phyloP scores from a whole-genome alignment of 2,797 vertebrate species.

The Catamblyrhynchus diadema region DNA sequence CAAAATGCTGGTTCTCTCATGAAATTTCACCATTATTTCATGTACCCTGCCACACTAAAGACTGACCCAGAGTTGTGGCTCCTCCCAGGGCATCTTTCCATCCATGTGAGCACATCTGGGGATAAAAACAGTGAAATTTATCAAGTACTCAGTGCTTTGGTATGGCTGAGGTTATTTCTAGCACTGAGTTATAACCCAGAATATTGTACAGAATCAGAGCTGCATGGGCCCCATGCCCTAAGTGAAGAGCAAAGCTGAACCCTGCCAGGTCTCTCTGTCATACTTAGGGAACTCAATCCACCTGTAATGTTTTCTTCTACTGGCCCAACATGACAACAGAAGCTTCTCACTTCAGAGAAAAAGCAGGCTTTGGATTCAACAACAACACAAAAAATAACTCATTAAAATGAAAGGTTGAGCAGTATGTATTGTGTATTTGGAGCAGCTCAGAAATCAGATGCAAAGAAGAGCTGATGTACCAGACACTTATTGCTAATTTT shows the following conservation, averaged over 20 bases:
- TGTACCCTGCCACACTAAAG: neutral
- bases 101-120: fast-evolving
- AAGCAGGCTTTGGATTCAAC: neutral
- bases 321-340: neutral
- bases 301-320: neutral
- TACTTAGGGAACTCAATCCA: neutral
- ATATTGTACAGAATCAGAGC: neutral
- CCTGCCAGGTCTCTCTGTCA: neutral
- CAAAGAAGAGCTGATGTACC: neutral
- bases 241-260: neutral
- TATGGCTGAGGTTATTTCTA: fast-evolving
- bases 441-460: neutral
- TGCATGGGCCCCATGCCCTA: neutral
- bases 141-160: neutral
- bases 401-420: neutral
- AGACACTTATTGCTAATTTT: neutral
- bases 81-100: neutral
- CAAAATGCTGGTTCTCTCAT: neutral
- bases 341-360: neutral
- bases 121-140: neutral
- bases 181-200: neutral
- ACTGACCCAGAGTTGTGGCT: neutral
- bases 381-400: neutral
- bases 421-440: neutral
- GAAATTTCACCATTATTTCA: neutral